A percentile compares a stretch with the other conserved stretches of the same genome.
phyloP scores from a whole-genome alignment of 2,797 vertebrate genomes.

The Sebastes miniatus region DNA sequence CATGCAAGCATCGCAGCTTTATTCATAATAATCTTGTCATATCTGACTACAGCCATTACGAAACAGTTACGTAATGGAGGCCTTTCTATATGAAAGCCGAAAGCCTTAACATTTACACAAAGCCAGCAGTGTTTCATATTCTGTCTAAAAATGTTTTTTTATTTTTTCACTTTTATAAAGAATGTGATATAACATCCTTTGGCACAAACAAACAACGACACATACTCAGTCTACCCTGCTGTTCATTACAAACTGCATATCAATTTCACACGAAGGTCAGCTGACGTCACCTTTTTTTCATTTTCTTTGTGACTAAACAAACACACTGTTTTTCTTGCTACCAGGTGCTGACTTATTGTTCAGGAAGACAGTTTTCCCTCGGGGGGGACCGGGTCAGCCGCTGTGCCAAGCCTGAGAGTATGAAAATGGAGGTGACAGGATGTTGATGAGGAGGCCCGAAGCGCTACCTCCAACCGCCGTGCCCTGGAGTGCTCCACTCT shows the following conservation, averaged over 20 bases:
- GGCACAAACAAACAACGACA: not conserved
- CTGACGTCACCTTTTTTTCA: not conserved
- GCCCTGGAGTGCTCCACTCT: slow-evolving; percentile 60
- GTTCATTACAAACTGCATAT: not conserved
- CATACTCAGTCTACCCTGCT: not conserved
- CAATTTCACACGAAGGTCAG: slow-evolving; percentile 19
- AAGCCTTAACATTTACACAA: not conserved
- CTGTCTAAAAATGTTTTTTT: not conserved
- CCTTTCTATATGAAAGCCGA: not conserved
- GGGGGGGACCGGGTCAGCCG: slow-evolving; percentile 16
- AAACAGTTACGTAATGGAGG: not conserved
- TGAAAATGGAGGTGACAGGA: slow-evolving; percentile 74
- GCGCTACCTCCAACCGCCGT: slow-evolving; percentile 49
- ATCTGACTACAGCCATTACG: not conserved
- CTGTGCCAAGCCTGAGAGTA: slow-evolving; percentile 38
- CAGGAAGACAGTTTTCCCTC: slow-evolving; percentile 34
- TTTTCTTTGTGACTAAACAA: slow-evolving; percentile 30
- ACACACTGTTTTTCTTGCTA: slow-evolving; percentile 6
- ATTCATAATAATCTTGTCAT: not conserved
- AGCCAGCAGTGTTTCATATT: not conserved
- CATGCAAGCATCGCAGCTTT: not conserved
- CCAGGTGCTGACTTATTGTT: slow-evolving; percentile 45
- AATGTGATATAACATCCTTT: not conserved
- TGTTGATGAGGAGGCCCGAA: slow-evolving; percentile 69
- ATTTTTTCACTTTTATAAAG: not conserved